phyloP scores from a whole-genome alignment of 2,113 vertebrate genomes.

The Carollia perspicillata region DNA sequence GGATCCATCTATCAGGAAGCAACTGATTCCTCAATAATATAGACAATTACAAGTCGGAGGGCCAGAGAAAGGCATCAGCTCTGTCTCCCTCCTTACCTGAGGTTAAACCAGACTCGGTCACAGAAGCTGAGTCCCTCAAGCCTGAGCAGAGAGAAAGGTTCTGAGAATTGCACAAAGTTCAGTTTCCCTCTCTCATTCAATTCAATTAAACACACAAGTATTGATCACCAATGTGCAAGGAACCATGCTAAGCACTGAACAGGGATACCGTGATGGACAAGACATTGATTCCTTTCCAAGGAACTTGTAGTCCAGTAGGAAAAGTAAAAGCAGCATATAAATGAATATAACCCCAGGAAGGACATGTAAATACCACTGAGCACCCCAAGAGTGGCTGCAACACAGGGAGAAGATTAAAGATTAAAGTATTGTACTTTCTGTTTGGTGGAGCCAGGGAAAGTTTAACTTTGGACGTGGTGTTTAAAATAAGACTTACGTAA shows the following conservation, averaged over 20 bases:
- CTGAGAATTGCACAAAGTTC: neutral
- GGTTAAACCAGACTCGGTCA: neutral
- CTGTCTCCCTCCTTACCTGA: neutral
- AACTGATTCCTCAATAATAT: neutral
- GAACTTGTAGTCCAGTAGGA: neutral
- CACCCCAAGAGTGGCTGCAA: neutral
- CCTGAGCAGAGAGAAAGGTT: neutral
- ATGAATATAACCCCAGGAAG: neutral
- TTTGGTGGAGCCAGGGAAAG: neutral
- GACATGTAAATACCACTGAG: accelerated
- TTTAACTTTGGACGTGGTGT: neutral
- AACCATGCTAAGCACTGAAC: neutral
- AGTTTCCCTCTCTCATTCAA: neutral
- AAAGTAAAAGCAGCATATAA: neutral
- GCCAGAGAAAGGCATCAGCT: neutral
- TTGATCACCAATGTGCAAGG: neutral
- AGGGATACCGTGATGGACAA: neutral
- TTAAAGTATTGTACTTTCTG: neutral
- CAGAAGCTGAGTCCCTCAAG: neutral
- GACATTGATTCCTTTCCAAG: neutral
- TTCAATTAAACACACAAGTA: constrained; percentile 1
- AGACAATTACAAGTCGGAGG: neutral
- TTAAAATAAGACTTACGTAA: constrained; percentile 22
- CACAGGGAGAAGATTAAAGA: neutral
- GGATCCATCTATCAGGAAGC: neutral